phyloP scores from a whole-genome alignment of 2,113 vertebrate genomes.

The Sturnus vulgaris region DNA sequence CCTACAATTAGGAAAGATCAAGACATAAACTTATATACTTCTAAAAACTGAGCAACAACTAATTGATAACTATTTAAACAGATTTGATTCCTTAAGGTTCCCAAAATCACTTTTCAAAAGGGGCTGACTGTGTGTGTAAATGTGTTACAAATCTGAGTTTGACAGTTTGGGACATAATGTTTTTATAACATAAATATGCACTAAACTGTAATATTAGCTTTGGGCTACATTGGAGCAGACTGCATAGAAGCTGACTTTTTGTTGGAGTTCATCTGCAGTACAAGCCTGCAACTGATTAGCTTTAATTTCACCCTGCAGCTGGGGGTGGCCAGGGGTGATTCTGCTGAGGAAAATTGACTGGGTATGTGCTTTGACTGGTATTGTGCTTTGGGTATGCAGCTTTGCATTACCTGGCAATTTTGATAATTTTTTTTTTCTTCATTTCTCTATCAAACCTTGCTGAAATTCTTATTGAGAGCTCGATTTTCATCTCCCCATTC shows the following conservation, averaged over 20 bases:
- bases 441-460: neutral
- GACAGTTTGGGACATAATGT: neutral
- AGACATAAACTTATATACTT: neutral
- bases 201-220: conserved; percentile 16
- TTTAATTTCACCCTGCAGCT: conserved; percentile 1
- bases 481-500: neutral
- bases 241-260: conserved; percentile 7
- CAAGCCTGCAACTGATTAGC: conserved; percentile 51
- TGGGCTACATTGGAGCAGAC: neutral
- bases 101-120: neutral
- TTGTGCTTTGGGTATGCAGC: neutral
- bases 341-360: neutral
- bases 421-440: neutral
- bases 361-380: neutral
- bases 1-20: neutral
- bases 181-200: conserved; percentile 8
- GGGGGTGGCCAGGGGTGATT: neutral
- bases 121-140: neutral
- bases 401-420: neutral
- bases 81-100: neutral
- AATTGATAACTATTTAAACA: neutral
- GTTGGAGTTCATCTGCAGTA: conserved; percentile 34
- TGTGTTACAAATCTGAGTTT: neutral
- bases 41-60: neutral
- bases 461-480: neutral